phyloP scores from a whole-genome alignment of 35 echinoderm and acorn worm species.

The Diadema setosum region DNA sequence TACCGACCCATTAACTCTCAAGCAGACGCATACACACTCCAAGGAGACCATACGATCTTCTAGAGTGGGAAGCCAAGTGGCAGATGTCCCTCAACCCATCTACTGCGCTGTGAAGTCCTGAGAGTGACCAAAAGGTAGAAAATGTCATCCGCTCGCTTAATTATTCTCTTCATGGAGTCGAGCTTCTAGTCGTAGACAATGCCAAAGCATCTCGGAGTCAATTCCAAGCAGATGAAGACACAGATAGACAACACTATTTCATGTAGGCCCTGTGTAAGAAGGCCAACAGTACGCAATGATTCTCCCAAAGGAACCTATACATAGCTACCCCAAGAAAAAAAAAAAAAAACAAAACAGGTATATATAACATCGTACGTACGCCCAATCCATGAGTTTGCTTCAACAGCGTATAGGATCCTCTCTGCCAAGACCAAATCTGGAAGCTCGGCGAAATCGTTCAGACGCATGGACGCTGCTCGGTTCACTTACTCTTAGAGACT shows the following conservation, averaged over 20 bases:
- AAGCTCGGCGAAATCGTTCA: neutral
- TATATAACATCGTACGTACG: neutral
- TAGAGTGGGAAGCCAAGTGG: neutral
- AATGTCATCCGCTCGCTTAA: neutral
- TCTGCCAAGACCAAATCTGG: neutral
- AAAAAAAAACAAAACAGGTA: neutral
- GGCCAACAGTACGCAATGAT: neutral
- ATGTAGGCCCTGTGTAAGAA: too few species aligned
- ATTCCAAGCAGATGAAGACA: neutral
- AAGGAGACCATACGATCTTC: neutral
- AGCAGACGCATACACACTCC: neutral
- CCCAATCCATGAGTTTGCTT: neutral
- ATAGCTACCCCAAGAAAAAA: neutral
- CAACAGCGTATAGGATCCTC: neutral
- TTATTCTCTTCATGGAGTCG: neutral
- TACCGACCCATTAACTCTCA: neutral
- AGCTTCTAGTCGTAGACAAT: neutral
- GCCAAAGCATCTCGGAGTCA: neutral
- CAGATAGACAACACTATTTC: neutral
- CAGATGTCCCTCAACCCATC: neutral
- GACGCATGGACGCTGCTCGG: neutral
- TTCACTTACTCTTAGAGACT: neutral
- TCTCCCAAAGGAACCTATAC: neutral
- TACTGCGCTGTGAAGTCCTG: neutral
- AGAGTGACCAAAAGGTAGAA: neutral